Evolutionary conservation across 2,797 vertebrate genomes (phyloP).

Genomic region (Cossypha polioptera): DNA sequence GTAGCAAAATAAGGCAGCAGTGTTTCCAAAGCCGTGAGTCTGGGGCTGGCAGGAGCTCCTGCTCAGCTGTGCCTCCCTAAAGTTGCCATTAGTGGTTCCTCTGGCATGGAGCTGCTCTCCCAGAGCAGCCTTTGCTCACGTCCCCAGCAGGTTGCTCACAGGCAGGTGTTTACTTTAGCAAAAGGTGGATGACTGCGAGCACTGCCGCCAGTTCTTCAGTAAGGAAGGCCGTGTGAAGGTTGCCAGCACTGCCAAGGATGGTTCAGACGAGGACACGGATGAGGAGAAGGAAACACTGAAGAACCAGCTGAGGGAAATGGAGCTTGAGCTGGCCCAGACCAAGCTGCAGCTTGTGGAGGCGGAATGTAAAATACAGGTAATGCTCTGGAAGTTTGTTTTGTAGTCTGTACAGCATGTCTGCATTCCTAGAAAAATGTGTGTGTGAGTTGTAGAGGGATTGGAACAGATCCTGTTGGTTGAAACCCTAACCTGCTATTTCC

Average conservation of each 20-base stretch:
- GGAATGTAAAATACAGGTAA: conserved; percentile 98
- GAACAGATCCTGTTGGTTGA: background rate
- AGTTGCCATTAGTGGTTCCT: background rate
- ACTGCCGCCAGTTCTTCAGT: conserved; percentile 92
- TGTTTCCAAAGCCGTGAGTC: background rate
- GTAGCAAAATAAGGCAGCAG: background rate
- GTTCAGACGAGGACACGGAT: conserved; percentile 84
- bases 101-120: background rate
- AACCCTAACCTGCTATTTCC: conserved; percentile 28
- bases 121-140: background rate
- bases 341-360: conserved; percentile 98
- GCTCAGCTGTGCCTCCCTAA: background rate
- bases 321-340: conserved; percentile 96
- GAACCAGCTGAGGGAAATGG: conserved; percentile 97
- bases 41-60: background rate
- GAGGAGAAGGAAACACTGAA: conserved; percentile 94
- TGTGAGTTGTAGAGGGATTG: background rate
- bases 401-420: background rate
- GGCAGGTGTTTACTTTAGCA: conserved; percentile 73
- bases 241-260: conserved; percentile 72
- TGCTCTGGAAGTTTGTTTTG: background rate
- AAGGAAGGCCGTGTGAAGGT: conserved; percentile 90
- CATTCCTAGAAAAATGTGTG: background rate
- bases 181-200: conserved; percentile 95
- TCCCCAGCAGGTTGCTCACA: background rate